These are phyloP conservation scores for Calosoma granatense DNA, from an alignment of 1,140 invertebrate species.

Conservation along the genomic window DNA sequence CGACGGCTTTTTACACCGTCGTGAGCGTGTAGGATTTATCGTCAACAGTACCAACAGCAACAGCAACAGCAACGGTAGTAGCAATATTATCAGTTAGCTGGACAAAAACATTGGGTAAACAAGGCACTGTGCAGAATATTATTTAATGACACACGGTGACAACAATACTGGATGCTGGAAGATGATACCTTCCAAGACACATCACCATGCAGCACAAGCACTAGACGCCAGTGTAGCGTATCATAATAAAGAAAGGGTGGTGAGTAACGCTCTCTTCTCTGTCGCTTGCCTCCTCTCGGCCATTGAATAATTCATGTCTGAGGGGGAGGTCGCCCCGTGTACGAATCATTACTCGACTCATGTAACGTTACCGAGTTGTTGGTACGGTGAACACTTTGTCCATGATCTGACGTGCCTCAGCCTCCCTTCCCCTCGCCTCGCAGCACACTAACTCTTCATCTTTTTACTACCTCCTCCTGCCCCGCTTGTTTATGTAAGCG, in stretches of 20 bases:
- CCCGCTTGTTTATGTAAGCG: conserved; percentile 31
- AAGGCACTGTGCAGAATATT: neutral
- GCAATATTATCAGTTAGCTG: neutral
- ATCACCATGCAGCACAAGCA: no score
- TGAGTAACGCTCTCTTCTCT: no score
- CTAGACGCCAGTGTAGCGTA: no score
- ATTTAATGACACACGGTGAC: conserved; percentile 6
- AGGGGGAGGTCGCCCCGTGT: no score
- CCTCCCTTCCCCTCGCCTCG: conserved; percentile 3
- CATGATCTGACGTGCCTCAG: conserved; percentile 12
- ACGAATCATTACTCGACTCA: conserved; percentile 31
- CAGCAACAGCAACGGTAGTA: neutral
- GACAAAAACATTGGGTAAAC: neutral
- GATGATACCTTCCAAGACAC: no score
- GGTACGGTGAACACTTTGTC: conserved; percentile 28
- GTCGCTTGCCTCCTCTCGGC: neutral
- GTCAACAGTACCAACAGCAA: neutral
- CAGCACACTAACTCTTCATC: conserved; percentile 14
- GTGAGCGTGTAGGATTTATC: neutral
- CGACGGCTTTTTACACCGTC: conserved; percentile 1
- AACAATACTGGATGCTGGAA: neutral
- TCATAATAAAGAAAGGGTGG: no score
- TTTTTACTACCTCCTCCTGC: conserved; percentile 19
- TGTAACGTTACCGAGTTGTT: conserved; percentile 19
- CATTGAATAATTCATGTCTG: conserved; percentile 30